These are phyloP conservation scores for Limnephilus auricula DNA, from an alignment of 2,888 invertebrate species.

Conservation along the genomic window DNA sequence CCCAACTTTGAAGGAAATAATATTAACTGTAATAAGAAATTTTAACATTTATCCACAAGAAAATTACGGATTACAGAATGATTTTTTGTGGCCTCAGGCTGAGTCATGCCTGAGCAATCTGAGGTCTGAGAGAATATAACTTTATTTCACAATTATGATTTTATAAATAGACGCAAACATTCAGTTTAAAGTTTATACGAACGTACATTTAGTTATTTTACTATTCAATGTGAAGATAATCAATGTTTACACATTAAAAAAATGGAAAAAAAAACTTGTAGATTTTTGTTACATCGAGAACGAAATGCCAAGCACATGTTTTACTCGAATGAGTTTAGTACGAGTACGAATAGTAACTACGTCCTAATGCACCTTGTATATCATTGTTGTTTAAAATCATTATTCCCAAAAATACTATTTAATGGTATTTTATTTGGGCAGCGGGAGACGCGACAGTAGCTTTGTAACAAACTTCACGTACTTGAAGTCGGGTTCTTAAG, in stretches of 20 bases:
- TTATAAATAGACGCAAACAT: background rate
- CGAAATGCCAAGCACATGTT: too few species aligned
- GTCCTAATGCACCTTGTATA: too few species aligned
- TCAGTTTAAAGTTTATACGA: background rate
- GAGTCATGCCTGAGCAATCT: background rate
- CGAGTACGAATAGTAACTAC: too few species aligned
- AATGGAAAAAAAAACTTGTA: too few species aligned
- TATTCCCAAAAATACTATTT: too few species aligned
- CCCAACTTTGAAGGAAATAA: background rate
- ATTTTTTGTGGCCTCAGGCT: background rate
- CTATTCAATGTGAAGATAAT: background rate
- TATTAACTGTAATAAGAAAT: background rate
- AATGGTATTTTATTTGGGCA: too few species aligned
- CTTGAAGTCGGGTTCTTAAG: too few species aligned
- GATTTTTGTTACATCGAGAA: too few species aligned
- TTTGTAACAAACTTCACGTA: too few species aligned
- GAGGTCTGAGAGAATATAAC: background rate
- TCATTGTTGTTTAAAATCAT: too few species aligned
- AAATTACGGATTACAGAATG: background rate
- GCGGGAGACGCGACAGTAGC: too few species aligned
- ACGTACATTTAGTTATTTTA: background rate
- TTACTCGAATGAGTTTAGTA: too few species aligned
- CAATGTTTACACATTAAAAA: slow-evolving; percentile 45
- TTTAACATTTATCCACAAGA: background rate
- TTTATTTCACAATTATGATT: background rate